Percentiles rank a stretch among this genome's conserved stretches.
phyloP scores from a whole-genome alignment of 2,113 vertebrate species.

The Pelusios castaneus region DNA sequence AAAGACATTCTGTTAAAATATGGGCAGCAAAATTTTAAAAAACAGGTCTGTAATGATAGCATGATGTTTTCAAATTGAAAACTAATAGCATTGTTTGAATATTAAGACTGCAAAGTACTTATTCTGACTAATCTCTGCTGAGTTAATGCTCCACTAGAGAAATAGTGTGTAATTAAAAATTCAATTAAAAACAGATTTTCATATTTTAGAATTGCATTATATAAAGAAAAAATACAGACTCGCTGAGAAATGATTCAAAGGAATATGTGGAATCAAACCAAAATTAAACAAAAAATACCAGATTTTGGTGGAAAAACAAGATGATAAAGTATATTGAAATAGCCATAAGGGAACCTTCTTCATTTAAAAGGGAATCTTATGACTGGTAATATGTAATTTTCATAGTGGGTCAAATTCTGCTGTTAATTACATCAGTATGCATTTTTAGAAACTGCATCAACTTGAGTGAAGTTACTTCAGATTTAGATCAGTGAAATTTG shows the following conservation, averaged over 20 bases:
- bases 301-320: background rate
- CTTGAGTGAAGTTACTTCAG: background rate
- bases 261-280: background rate
- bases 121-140: constrained; percentile 25
- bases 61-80: constrained; percentile 23
- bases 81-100: constrained; percentile 26
- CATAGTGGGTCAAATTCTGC: background rate
- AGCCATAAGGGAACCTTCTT: background rate
- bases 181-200: background rate
- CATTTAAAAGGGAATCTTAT: background rate
- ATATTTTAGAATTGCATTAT: background rate
- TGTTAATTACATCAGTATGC: background rate
- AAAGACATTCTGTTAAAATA: constrained; percentile 20
- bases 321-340: background rate
- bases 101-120: background rate
- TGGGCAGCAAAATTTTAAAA: background rate
- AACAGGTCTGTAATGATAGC: constrained; percentile 11
- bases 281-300: background rate
- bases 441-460: background rate
- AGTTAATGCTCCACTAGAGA: background rate
- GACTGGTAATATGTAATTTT: background rate
- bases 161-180: constrained; percentile 25
- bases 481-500: background rate
- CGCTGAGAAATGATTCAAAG: background rate
- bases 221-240: background rate